A percentile compares a stretch with the other conserved stretches of the same genome.
phyloP scores from a whole-genome alignment of 2,888 invertebrate species.

The Hydraecia micacea region DNA sequence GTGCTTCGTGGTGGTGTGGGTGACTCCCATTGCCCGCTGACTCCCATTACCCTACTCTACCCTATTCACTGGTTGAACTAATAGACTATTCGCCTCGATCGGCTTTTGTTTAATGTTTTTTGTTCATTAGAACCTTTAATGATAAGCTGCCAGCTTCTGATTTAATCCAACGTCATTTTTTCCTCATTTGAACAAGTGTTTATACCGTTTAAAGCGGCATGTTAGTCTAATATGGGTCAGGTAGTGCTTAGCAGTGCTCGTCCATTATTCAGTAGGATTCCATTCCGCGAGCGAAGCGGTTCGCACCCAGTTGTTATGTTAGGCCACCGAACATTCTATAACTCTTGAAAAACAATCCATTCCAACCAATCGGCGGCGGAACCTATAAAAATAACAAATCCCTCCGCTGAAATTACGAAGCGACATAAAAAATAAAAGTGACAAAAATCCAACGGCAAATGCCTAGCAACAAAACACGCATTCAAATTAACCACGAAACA shows the following conservation, averaged over 20 bases:
- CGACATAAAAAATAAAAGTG: conserved; percentile 68
- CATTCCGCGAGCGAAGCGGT: conserved; percentile 59
- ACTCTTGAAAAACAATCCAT: conserved; percentile 55
- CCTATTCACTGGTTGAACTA: not conserved
- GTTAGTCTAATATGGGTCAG: conserved; percentile 74
- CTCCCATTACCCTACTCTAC: too few relatives aligned
- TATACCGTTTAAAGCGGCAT: conserved; percentile 62
- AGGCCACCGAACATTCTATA: conserved; percentile 54
- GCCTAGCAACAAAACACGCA: conserved; percentile 82
- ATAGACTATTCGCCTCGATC: not conserved
- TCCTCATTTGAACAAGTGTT: conserved; percentile 58
- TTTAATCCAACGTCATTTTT: conserved; percentile 28
- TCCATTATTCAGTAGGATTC: conserved; percentile 74
- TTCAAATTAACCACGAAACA: conserved; percentile 86
- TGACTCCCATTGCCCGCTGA: too few relatives aligned
- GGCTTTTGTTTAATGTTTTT: not conserved
- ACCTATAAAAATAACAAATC: conserved; percentile 67
- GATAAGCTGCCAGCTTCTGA: not conserved
- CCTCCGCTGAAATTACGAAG: conserved; percentile 54
- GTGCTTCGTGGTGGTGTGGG: too few relatives aligned
- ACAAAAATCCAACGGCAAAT: conserved; percentile 79
- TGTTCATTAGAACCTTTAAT: conserved; percentile 6
- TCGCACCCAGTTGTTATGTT: conserved; percentile 63
- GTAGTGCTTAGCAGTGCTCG: conserved; percentile 68
- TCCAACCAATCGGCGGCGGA: conserved; percentile 31